phyloP scores from a whole-genome alignment of 2,888 invertebrate species.

The Aradus depressus region DNA sequence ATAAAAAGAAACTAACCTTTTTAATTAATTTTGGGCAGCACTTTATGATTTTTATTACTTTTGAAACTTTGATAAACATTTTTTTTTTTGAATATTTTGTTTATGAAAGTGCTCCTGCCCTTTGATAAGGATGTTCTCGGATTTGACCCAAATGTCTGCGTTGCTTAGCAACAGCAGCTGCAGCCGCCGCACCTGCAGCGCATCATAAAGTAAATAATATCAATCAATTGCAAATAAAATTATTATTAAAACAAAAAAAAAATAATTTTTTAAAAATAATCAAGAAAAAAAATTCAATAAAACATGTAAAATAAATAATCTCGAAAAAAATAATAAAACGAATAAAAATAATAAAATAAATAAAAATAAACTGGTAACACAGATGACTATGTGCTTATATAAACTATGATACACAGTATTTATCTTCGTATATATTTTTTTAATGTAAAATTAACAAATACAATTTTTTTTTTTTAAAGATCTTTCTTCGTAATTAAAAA shows the following conservation, averaged over 20 bases:
- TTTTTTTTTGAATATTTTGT: too few relatives aligned
- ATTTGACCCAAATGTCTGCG: slow-evolving; percentile 74
- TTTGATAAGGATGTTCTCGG: slow-evolving; percentile 97
- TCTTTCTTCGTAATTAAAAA: too few relatives aligned
- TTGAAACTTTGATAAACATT: too few relatives aligned
- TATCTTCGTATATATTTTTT: too few relatives aligned
- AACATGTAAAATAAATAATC: too few relatives aligned
- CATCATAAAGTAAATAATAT: slow-evolving; percentile 11
- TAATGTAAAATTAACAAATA: too few relatives aligned
- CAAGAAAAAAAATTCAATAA: background rate
- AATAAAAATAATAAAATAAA: too few relatives aligned
- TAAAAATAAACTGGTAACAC: slow-evolving; percentile 21
- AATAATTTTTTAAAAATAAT: background rate
- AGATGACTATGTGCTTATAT: slow-evolving; percentile 19
- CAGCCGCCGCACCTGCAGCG: slow-evolving; percentile 48
- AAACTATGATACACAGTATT: too few relatives aligned
- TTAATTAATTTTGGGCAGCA: slow-evolving; percentile 22
- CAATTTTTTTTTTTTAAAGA: too few relatives aligned
- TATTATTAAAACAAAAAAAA: background rate
- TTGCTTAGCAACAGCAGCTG: slow-evolving; percentile 66
- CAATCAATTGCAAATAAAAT: background rate
- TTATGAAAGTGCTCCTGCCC: slow-evolving; percentile 60
- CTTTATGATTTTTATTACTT: background rate
- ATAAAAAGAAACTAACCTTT: slow-evolving; percentile 28
- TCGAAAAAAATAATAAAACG: too few relatives aligned